phyloP scores from a whole-genome alignment of 2,113 vertebrate genomes.

The Lepus americanus region DNA sequence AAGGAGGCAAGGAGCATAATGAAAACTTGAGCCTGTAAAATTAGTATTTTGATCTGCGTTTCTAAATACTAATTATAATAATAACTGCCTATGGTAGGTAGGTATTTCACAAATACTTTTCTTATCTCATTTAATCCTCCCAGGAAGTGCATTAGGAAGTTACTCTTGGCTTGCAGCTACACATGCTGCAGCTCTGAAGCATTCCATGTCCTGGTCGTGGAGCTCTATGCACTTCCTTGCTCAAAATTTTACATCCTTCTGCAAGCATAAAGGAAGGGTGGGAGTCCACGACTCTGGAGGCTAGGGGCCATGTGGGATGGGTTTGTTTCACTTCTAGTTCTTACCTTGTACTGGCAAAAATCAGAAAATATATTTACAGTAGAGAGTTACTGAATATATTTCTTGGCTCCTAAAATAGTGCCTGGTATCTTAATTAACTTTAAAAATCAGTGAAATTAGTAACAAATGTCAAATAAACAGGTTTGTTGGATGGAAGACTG shows the following conservation, averaged over 20 bases:
- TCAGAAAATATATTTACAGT: background rate
- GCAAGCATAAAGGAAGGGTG: background rate
- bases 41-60: background rate
- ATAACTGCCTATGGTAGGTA: background rate
- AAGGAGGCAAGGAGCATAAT: background rate
- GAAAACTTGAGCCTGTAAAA: background rate
- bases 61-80: background rate
- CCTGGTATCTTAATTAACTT: background rate
- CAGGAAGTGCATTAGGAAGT: background rate
- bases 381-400: background rate
- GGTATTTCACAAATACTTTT: background rate
- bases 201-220: rapidly evolving
- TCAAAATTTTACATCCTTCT: background rate
- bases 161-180: background rate
- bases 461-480: background rate
- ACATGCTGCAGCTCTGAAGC: background rate
- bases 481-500: constrained; percentile 32
- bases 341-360: background rate
- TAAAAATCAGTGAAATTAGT: background rate
- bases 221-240: background rate
- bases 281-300: background rate
- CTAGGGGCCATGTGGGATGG: too few species aligned
- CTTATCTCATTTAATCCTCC: background rate
- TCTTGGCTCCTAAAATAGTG: background rate
- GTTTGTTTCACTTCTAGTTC: background rate